Evolutionary conservation across 2,113 vertebrate species (phyloP), one percentile per base, ranked within the genome.

Genomic region (Microcebus jonahi): DNA sequence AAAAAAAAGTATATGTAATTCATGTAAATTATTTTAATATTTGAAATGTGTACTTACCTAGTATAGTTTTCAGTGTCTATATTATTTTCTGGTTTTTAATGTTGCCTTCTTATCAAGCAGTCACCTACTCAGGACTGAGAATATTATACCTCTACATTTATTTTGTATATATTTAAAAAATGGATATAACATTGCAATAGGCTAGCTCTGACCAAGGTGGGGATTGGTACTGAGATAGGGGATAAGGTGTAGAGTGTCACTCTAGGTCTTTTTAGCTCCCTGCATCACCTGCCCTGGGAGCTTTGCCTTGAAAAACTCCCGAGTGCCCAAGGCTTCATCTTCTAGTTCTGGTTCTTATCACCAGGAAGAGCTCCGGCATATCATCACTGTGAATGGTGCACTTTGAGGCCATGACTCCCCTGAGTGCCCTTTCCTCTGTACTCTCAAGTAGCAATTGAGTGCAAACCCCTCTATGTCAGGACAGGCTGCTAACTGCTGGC

Each of bases 61-160:
- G 34, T 59, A 39, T 65, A 63, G 8, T 21, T 34, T 84, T 90
- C 59, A 48, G 12, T 31, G 15, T 57, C 21, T 79, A 8, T 31
- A 11, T 42, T 25, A 55, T 50, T 96, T 90, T 70, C 31, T 91
- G 6, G 1, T 25, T 95, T 86, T 63, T 86, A 67, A 42, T 79
- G 34, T 31, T 81, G 14, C 0, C 9, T 57, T 84, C 50, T 53
- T 34, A 18, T 27, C n/a, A 39, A 80, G 42, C 6, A 86, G 55
- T 9, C 2, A 18, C 8, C 67, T 27, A 36, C 4, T 70, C 5
- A 39, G 20, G 7, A 75, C 25, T 73, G 27, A 61, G 23, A 68
- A 23, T 86, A 34, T 45, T 29, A 61, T 39, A 42, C 4, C 7
- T 42, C 48, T 53, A 48, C 63, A 31, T 55, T 68, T 67, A 68